Base-by-base conservation (phyloP, 2,888 invertebrate genomes). In the Dromius quadrimaculatus region DNA sequence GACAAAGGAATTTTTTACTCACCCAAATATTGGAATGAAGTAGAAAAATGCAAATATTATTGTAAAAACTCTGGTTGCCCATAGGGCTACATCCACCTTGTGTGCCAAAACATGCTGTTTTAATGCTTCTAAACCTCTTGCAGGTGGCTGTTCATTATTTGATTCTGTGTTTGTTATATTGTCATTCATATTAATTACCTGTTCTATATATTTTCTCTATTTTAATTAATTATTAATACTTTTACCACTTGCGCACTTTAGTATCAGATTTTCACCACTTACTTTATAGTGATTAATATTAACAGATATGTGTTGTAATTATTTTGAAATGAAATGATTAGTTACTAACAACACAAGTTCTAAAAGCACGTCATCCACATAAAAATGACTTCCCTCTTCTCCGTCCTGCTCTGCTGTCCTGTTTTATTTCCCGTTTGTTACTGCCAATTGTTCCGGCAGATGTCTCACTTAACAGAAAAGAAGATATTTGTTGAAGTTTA, bases 11-110 rank as follows among this genome's bases (percentile, higher is more conserved):
- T 32, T 34, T 9, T 15, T 17, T 5, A 85, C 90, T 87, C 84
- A 97, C 94, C 94, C 92, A 83, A 97, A 92, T 76, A 96, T 82
- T 65, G 97, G 97, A 77, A 97, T 81, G 59, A 97, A 85, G 83
- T 96, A 98, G 78, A 90, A 89, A 76, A 94, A 79, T 11, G 94
- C 90, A 81, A 93, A 96, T 11, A 94, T 79, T 20, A 98, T 88
- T 1, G 95, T 93, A 71, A 94, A 86, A 19, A 97, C 81, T 77
- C 98, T 86, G 32, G 95, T 92, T 11, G 90, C 87, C 94, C 97
- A 97, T 70, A 97, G 84, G 0, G 91, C 91, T 45, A 94, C 91
- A 78, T 95, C 94, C 64, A 97, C 88, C 86, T 94, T 95, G 81
- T 97, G 92, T 50, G 89, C 88, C 34, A 89, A 85, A 74, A 95